A percentile compares a stretch with the other conserved stretches of the same genome.
Evolutionary conservation across 2,113 vertebrate genomes (phyloP).

Genomic region (Pollimyrus isidori): DNA sequence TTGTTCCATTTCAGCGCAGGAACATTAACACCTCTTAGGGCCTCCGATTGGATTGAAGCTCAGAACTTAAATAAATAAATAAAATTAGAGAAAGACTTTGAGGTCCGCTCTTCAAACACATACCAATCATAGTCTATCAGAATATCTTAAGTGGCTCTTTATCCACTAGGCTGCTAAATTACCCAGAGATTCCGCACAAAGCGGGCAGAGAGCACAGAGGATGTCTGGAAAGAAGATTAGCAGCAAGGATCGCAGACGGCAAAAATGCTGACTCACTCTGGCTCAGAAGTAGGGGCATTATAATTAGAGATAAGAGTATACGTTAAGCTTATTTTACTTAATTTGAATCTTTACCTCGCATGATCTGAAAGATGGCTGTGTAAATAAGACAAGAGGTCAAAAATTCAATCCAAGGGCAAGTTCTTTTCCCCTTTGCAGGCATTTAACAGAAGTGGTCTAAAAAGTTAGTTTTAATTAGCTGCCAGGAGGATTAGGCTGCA

Average conservation of each 20-base stretch:
- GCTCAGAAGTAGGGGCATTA: conserved; percentile 19
- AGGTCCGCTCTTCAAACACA: conserved; percentile 23
- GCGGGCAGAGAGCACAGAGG: conserved; percentile 7
- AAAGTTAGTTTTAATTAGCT: conserved; percentile 13
- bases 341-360: not conserved
- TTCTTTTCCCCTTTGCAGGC: not conserved
- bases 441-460: not conserved
- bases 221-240: conserved; percentile 38
- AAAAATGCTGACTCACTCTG: conserved; percentile 39
- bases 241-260: conserved; percentile 27
- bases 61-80: not conserved
- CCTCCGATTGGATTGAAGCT: not conserved
- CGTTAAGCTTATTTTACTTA: conserved; percentile 14
- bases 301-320: conserved; percentile 30
- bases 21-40: not conserved
- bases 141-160: conserved; percentile 27
- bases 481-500: not conserved
- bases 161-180: conserved; percentile 32
- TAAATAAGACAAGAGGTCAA: not conserved
- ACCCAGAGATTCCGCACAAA: conserved; percentile 30
- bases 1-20: not conserved
- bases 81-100: conserved; percentile 11
- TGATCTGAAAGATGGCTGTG: not conserved
- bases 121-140: conserved; percentile 20
- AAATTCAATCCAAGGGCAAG: conserved; percentile 12